Percentiles rank a stretch among this genome's conserved stretches.
Evolutionary conservation across 2,113 vertebrate species (phyloP).

Genomic region (mouse (Mus musculus)): GRCm39 chr5:40422001-40422500

Average conservation of each 20-base stretch:
- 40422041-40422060: background rate
- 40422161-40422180: background rate
- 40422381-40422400: background rate
- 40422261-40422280: background rate
- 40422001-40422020: background rate
- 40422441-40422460: background rate
- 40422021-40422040: background rate
- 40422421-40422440: background rate
- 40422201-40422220: background rate
- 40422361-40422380: background rate
- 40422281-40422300: background rate
- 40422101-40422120: background rate
- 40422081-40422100: background rate
- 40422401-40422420: background rate
- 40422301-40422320: background rate
- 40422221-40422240: fast-evolving
- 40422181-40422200: background rate
- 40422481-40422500: slow-evolving; percentile 29
- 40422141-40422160: background rate
- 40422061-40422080: background rate
- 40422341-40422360: background rate
- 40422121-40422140: background rate
- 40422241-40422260: background rate
- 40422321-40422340: background rate
- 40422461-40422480: background rate